phyloP scores from a whole-genome alignment of 2,797 vertebrate species.

The Lophius americanus region DNA sequence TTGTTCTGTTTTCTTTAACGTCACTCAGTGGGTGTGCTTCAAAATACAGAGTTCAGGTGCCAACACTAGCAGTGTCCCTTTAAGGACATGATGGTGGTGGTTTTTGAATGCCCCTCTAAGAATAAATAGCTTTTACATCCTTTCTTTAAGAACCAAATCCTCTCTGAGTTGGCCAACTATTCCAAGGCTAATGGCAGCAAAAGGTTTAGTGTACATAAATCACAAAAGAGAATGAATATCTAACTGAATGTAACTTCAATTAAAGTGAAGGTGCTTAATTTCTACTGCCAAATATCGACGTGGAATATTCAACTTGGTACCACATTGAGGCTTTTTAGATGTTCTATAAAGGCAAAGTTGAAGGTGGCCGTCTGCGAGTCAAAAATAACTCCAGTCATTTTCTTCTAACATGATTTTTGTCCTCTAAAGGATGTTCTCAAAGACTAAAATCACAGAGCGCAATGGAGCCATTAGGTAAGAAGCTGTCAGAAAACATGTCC shows the following conservation, averaged over 20 bases:
- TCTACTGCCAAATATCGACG: not conserved
- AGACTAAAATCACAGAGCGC: constrained; percentile 24
- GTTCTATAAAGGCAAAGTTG: not conserved
- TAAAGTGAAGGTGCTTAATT: not conserved
- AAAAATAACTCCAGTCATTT: constrained; percentile 23
- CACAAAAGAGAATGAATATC: not conserved
- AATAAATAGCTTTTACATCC: not conserved
- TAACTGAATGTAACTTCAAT: not conserved
- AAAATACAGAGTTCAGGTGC: too few relatives aligned
- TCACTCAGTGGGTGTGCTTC: too few relatives aligned
- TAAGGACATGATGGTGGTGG: too few relatives aligned
- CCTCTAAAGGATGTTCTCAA: constrained; percentile 32
- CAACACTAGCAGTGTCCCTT: too few relatives aligned
- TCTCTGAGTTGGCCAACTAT: not conserved
- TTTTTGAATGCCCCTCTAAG: not conserved
- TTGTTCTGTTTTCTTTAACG: too few relatives aligned
- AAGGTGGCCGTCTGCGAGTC: constrained; percentile 17
- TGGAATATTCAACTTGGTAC: not conserved
- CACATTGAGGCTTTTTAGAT: not conserved
- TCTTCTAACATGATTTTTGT: constrained; percentile 31
- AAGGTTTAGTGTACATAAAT: not conserved
- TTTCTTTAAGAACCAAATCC: not conserved
- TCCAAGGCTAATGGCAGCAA: too few relatives aligned
- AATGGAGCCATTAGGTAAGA: constrained; percentile 27
- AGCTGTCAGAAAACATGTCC: constrained; percentile 41